Evolutionary conservation across 2,113 vertebrate genomes (phyloP).

Genomic region (Rhabdornis inornatus): DNA sequence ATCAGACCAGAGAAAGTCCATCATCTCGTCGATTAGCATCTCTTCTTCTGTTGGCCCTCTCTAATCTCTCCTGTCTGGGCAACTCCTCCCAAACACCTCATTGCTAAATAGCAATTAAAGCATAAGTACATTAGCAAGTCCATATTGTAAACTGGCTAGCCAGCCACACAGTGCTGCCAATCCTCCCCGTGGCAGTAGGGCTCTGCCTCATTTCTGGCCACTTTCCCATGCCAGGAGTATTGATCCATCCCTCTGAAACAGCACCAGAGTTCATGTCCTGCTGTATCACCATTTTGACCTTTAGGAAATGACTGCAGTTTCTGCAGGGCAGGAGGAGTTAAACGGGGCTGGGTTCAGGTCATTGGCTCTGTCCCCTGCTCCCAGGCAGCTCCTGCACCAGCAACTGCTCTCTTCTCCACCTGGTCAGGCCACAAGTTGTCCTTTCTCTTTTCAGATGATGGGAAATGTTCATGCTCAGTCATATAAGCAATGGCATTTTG

Average conservation of each 20-base stretch:
- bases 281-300: neutral
- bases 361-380: neutral
- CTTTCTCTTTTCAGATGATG: neutral
- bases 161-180: neutral
- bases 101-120: slow-evolving; percentile 49
- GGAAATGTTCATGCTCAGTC: neutral
- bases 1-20: slow-evolving; percentile 47
- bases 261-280: neutral
- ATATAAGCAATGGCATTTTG: fast-evolving
- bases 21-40: neutral
- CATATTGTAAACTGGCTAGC: neutral
- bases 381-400: neutral
- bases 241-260: neutral
- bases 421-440: neutral
- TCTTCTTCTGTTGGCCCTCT: slow-evolving; percentile 4
- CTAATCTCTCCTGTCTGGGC: neutral
- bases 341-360: neutral
- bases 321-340: neutral
- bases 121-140: neutral
- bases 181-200: neutral
- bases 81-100: neutral
- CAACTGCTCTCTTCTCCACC: neutral
- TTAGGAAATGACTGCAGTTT: neutral
- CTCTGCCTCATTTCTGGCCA: neutral
- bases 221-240: neutral